Evolutionary conservation across 2,797 vertebrate species (phyloP), one percentile per base, ranked within the genome.

Genomic region (Mus caroli): DNA sequence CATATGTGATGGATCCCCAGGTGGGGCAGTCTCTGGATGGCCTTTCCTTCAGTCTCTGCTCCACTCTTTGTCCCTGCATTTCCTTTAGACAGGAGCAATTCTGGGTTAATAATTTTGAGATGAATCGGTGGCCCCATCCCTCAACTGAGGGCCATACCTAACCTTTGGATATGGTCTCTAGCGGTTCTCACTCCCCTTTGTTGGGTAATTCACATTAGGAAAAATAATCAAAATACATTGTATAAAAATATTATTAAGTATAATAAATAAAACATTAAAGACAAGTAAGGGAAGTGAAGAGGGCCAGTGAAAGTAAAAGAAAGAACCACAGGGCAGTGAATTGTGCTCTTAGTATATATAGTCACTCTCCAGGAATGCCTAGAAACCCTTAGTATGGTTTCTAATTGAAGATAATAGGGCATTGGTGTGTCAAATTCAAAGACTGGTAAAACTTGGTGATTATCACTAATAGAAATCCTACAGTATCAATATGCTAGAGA

Each of bases 371-470:
- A 84, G n/a, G 83, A 95, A 91, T 34, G 46, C 28, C 37, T 94
- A 67, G n/a, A 87, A 87, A 94, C 37, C 15, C 40, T 78, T 52
- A 40, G 1, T 73, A 92, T 24, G 12, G 1, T 50, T 10, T 52
- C 90, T 92, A 91, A 78, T 64, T 52, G 77, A 54, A 92, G 85
- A 93, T 52, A 14, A 31, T 85, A 22, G 37, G 3, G 8, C 46
- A 90, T 85, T 85, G 22, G 54, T 85, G 1, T 46, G 46, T 0
- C 64, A 50, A 92, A 73, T 77, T 22, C 19, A 77, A 73, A 31
- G 83, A 95, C 17, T 34, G 54, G 15, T 46, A 94, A 75, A 95
- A 96, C 85, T 64, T 91, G 64, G 3, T 46, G 31, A 80, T 88
- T 96, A 14, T 34, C 46, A 79, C 67, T 83, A 95, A 85, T 24